phyloP scores from a whole-genome alignment of 2,888 invertebrate species.

The Agonopterix heracliana region DNA sequence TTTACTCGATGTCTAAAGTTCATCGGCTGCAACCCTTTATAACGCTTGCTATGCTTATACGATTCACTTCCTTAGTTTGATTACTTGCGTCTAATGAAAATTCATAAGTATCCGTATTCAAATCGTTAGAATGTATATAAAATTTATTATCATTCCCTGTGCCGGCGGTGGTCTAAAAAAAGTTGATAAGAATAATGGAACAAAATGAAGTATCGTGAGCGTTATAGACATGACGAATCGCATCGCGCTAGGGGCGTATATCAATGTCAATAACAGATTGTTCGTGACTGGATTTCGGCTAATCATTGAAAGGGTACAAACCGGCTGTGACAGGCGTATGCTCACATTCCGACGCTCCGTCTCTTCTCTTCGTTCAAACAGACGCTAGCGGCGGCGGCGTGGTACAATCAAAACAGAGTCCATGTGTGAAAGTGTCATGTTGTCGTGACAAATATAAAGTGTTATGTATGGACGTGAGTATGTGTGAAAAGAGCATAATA shows the following conservation, averaged over 20 bases:
- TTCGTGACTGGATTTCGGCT: constrained; percentile 44
- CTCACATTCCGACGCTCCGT: constrained; percentile 32
- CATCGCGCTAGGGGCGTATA: constrained; percentile 20
- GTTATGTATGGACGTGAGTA: constrained; percentile 18
- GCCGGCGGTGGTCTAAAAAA: not conserved
- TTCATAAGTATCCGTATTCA: constrained; percentile 23
- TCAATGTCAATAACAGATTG: constrained; percentile 33
- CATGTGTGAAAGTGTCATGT: constrained; percentile 32
- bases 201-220: not conserved
- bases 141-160: not conserved
- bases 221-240: constrained; percentile 16
- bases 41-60: constrained; percentile 32
- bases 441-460: constrained; percentile 32
- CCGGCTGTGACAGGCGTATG: constrained; percentile 35
- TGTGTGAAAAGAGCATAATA: constrained; percentile 3
- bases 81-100: constrained; percentile 39
- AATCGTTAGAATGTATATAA: not conserved
- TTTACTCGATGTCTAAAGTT: constrained; percentile 16
- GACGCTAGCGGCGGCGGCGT: constrained; percentile 7
- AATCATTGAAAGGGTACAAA: constrained; percentile 39
- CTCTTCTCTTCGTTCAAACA: constrained; percentile 9
- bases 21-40: constrained; percentile 32
- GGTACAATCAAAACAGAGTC: constrained; percentile 22
- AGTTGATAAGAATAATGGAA: not conserved
- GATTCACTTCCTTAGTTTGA: constrained; percentile 37